Evolutionary conservation across 2,888 invertebrate species (phyloP).

Genomic region (Pachydiplax longipennis): DNA sequence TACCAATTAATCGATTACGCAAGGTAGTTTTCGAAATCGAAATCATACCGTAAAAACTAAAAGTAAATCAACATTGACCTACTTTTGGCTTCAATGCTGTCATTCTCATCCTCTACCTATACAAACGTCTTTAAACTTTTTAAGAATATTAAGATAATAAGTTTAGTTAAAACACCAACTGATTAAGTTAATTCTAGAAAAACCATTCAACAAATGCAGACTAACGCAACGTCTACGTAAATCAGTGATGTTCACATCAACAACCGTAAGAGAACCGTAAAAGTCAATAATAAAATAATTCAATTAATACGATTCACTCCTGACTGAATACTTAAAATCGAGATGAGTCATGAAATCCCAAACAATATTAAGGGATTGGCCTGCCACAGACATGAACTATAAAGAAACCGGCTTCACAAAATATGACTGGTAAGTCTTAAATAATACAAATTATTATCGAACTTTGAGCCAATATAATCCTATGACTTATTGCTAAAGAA

Average conservation of each 20-base stretch:
- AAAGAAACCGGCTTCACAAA: conserved; percentile 32
- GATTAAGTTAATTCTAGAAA: background rate
- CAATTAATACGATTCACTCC: too few relatives aligned
- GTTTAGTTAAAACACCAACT: background rate
- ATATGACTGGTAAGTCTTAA: background rate
- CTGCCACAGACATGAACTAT: background rate
- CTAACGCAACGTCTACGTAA: background rate
- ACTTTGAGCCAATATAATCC: background rate
- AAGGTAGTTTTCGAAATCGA: conserved; percentile 8
- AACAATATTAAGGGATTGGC: background rate
- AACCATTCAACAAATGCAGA: background rate
- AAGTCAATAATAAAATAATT: too few relatives aligned
- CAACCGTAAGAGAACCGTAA: too few relatives aligned
- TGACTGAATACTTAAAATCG: background rate
- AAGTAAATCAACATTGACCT: conserved; percentile 42
- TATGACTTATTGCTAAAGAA: background rate
- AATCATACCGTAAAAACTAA: conserved; percentile 30
- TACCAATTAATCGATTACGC: background rate
- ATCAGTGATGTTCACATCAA: background rate
- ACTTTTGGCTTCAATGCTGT: conserved; percentile 2
- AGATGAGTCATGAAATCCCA: background rate
- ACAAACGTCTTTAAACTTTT: background rate
- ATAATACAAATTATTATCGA: background rate
- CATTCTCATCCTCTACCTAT: background rate
- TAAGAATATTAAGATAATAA: background rate